These are phyloP conservation scores for Orius laevigatus DNA, from an alignment of 1,140 invertebrate genomes.

Conservation along the genomic window DNA sequence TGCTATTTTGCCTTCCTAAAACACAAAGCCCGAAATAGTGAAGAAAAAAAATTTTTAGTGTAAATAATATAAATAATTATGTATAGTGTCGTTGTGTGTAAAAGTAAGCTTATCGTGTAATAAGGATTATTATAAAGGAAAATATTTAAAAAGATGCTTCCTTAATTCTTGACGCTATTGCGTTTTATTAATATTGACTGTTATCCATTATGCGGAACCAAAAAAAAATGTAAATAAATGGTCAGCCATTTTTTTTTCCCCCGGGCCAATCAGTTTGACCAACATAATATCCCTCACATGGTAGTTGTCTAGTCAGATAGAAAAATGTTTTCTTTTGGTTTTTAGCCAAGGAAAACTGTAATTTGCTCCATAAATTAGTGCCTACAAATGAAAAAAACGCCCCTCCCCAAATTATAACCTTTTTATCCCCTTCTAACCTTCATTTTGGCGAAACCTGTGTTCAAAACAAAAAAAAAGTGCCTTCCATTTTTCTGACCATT, in stretches of 20 bases:
- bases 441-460: constrained; percentile 16
- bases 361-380: constrained; percentile 8
- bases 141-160: constrained; percentile 17
- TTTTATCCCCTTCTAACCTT: constrained; percentile 2
- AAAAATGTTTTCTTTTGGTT: not conserved
- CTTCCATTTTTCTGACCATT: constrained; percentile 21
- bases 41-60: constrained; percentile 6
- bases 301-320: not conserved
- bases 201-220: too few species aligned
- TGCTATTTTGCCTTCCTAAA: constrained; percentile 1
- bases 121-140: constrained; percentile 11
- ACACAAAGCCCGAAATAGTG: constrained; percentile 8
- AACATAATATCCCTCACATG: too few species aligned
- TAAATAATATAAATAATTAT: constrained; percentile 16
- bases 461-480: constrained; percentile 20
- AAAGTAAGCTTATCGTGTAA: constrained; percentile 13
- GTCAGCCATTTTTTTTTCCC: too few species aligned
- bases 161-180: constrained; percentile 7
- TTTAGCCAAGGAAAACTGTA: not conserved
- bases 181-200: too few species aligned
- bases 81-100: constrained; percentile 13
- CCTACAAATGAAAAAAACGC: constrained; percentile 15
- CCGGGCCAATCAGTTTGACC: too few species aligned
- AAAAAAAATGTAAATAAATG: too few species aligned
- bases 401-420: not conserved